These are phyloP conservation scores for Gymnarchus niloticus DNA, from an alignment of 2,113 vertebrate genomes.

Conservation along the genomic window DNA sequence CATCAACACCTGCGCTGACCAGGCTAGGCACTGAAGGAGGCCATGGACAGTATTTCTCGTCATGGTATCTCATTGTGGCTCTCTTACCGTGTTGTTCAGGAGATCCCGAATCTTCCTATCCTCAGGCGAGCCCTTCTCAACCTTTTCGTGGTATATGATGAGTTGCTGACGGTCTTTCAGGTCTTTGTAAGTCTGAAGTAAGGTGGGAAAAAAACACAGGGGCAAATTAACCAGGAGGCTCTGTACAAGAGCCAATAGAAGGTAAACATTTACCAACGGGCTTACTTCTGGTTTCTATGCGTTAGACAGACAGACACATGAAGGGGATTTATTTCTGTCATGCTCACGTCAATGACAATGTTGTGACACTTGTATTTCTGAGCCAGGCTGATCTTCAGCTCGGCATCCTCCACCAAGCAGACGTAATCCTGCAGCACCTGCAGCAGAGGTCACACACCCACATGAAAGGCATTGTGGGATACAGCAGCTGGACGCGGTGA, in stretches of 20 bases:
- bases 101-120: conserved; percentile 78
- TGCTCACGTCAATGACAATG: conserved; percentile 82
- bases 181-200: conserved; percentile 77
- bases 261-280: neutral
- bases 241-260: neutral
- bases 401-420: conserved; percentile 77
- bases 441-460: neutral
- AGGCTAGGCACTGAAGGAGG: neutral
- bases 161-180: conserved; percentile 86
- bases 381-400: conserved; percentile 74
- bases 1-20: neutral
- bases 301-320: neutral
- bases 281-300: neutral
- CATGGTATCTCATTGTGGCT: neutral
- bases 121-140: conserved; percentile 74
- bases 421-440: conserved; percentile 88
- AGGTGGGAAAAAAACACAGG: neutral
- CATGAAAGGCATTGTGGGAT: neutral
- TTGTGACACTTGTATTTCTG: conserved; percentile 91
- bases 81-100: conserved; percentile 75
- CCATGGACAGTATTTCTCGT: neutral
- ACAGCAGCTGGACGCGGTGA: neutral
- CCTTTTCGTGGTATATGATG: conserved; percentile 73
- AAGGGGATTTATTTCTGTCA: neutral
- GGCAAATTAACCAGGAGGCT: neutral